Evolutionary conservation across 1,140 invertebrate species (phyloP), one percentile per base, ranked within the genome.

Genomic region (Calephelis virginiensis): DNA sequence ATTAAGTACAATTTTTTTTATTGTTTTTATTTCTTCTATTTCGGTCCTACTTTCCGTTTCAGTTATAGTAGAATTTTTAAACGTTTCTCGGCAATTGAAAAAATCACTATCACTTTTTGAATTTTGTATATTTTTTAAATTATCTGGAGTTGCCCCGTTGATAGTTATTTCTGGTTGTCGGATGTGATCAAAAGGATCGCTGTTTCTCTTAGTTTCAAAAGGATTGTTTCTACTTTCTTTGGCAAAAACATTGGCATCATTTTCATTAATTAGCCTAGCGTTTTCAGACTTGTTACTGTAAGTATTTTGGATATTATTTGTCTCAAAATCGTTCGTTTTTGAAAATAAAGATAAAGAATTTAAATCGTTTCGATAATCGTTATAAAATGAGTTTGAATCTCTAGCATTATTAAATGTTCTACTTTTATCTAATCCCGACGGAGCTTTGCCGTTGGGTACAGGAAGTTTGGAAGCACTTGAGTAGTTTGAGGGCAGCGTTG

Each of bases 1-100:
- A 69, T 91, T 91, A 8, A 91, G 64, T 10, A 86, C 72, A 56
- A 91, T 83, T 76, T 90, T 92, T 67, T 91, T 89, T 62, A 91
- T 87, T 8, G 90, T 92, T 62, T 85, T 91, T 17, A 92, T 81
- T 82, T 92, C 90, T 78, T 92, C 86, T 28, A 82, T 81, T 81
- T 92, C 86, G 66, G 73, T 88, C 50, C 53, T 56, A 12, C 91
- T 82, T 71, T 88, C 88, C 48, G 88, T 81, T 73, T 92, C 90
- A 11, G 86, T 89, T 64, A 91, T 79, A 10, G 79, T 83, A 28
- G 83, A 83, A 61, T 79, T 75, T 66, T 87, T 83, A 48, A 69
- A 14, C 12, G n/a, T 83, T 60, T 86, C 77, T 74, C 85, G 77
- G 66, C 86, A 83, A 12, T 77, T 81, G 12, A 72, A 75, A 71